Base-by-base conservation (phyloP, 2,113 vertebrate species). In the Galbula dea region DNA sequence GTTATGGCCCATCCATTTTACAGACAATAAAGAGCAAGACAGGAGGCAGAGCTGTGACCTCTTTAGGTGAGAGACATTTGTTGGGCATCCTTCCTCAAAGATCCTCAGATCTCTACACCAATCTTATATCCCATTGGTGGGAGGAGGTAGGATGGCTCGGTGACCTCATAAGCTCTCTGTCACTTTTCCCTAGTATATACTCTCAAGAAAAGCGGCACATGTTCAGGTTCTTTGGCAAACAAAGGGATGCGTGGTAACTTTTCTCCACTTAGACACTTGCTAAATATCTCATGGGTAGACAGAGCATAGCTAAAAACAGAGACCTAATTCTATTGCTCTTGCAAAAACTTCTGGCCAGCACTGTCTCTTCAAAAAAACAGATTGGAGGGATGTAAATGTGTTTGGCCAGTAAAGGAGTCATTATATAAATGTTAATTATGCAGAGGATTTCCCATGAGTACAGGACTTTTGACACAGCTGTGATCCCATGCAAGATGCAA, bases 381-480 rank as follows among this genome's bases (percentile, higher is more conserved):
- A 51, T 32, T 46, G 39, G 29, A 85, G 75, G 75, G 92, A 95
- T 88, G 83, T 89, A 96, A 96, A 95, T 73, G 24, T 91, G 78
- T 89, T 93, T 92, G 89, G 89, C 91, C 68, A 8, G 5, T 24
- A 52, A 94, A 88, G 22, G 61, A 91, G 48, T 76, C 0, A 2
- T 92, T 95, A 88, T 55, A 83, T 88, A 93, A 95, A 94, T 80
- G 72, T 66, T 91, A 94, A 86, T 96, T 91, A 81, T 71, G 72
- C 74, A 87, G 52, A 93, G 37, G 36, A 86, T 91, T 96, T 96
- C 82, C 85, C 83, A 74, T 69, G 84, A 73, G 36, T 73, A 51
- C n/a, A 46, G 30, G 36, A 27, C 71, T 91, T 95, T 88, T 93
- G 87, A 85, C 43, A 93, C 51, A 69, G 77, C 78, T 92, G 93